Evolutionary conservation across 2,113 vertebrate genomes (phyloP).

Genomic region (human (Homo sapiens)): GRCh38 chrX:17102501-17103000

Average conservation of each 20-base stretch:
- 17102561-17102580: slow-evolving; percentile 76
- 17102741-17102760: slow-evolving; percentile 25
- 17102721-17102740: slow-evolving; percentile 33
- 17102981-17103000: slow-evolving; percentile 69
- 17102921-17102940: slow-evolving; percentile 41
- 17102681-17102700: slow-evolving; percentile 39
- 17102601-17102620: slow-evolving; percentile 18
- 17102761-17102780: slow-evolving; percentile 38
- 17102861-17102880: background rate
- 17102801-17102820: slow-evolving; percentile 52
- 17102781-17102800: slow-evolving; percentile 38
- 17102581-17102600: slow-evolving; percentile 51
- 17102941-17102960: slow-evolving; percentile 46
- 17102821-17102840: slow-evolving; percentile 7
- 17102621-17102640: slow-evolving; percentile 27
- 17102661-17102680: slow-evolving; percentile 13
- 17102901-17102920: slow-evolving; percentile 55
- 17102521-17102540: slow-evolving; percentile 11
- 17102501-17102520: slow-evolving; percentile 50
- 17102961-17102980: slow-evolving; percentile 67
- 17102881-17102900: slow-evolving; percentile 55
- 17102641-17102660: slow-evolving; percentile 43
- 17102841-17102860: slow-evolving; percentile 10
- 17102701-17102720: slow-evolving; percentile 45
- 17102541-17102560: slow-evolving; percentile 40